Conservation (phyloP, 2,888 invertebrate species). For the Lamellibrachia satsuma region DNA sequence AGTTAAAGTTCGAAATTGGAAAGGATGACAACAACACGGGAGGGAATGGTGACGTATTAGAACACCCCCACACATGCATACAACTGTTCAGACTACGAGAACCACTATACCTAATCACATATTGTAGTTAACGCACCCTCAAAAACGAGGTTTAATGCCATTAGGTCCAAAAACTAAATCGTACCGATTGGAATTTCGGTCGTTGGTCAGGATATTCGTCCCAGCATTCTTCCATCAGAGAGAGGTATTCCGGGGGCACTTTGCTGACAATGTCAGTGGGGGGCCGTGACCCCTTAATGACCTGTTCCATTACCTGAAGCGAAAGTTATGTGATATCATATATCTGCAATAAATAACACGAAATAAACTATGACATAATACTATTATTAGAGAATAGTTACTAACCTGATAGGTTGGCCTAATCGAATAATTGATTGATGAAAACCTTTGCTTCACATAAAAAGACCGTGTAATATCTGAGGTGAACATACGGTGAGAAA, state of each 20-base stretch:
- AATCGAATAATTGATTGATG: too few species aligned
- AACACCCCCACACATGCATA: background rate
- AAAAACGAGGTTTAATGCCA: background rate
- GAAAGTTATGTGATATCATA: background rate
- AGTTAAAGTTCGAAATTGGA: background rate
- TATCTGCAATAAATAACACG: background rate
- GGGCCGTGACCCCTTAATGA: background rate
- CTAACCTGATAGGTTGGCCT: too few species aligned
- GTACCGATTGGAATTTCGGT: conserved; percentile 14
- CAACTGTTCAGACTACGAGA: background rate
- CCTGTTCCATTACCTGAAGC: conserved; percentile 21
- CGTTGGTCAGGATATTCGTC: background rate
- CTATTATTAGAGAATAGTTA: too few species aligned
- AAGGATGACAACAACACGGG: background rate
- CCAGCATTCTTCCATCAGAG: conserved; percentile 22
- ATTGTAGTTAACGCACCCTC: background rate
- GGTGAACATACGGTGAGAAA: too few species aligned
- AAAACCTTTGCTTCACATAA: background rate
- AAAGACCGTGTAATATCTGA: background rate
- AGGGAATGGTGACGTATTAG: too few species aligned
- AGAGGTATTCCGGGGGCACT: conserved; percentile 18
- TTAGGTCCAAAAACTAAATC: background rate
- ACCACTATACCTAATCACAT: background rate
- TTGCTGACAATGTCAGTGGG: background rate
- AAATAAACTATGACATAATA: background rate